Base-by-base conservation (phyloP, 2,888 invertebrate species). In the Cephus pulcher region DNA sequence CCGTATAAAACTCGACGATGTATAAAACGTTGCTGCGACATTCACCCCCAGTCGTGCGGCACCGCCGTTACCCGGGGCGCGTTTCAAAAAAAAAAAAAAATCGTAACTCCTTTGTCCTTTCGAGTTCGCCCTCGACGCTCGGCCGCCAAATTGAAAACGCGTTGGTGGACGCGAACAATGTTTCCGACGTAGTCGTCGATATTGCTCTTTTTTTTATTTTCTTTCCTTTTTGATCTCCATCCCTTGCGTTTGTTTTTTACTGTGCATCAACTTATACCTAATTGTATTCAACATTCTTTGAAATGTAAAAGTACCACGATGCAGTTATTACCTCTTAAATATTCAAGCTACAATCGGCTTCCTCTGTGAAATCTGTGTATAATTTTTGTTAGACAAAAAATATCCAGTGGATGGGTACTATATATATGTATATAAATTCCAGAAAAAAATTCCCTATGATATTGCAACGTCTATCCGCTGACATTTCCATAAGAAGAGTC, bases 1-100 rank as follows among this genome's bases (percentile, higher is more conserved):
- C 81, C 82, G 88, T 87, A 85, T 71, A 87, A 88, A 88, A 80
- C 84, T 81, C 85, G 85, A 78, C 86, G 86, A 85, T 83, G 85
- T 86, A 86, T 86, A 86, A 88, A 88, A 84, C 86, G 83, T 83
- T 81, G 83, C 69, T 80, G 84, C 84, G 85, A 84, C 75, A 76
- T 82, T 86, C 83, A 80, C 73, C 82, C 84, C 81, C 40, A 23
- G 40, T 56, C 40, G 40, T 6, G 40, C 76, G 35, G 34, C 56
- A 23, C 69, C 35, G 4, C 74, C 40, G 73, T 40, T 4, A 69
- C 69, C 76, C 71, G 12, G 23, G 74, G 30, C 23, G 30, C 74
- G 37, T 74, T 34, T 34, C 35, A 75, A 75, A 78, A 77, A 71
- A 77, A 79, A 77, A 81, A 81, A 79, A 81, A 82, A 85, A 74